Evolutionary conservation across 23 tunicate genomes (phyloP), one percentile per base, ranked within the genome.

Genomic region (Styela clava): DNA sequence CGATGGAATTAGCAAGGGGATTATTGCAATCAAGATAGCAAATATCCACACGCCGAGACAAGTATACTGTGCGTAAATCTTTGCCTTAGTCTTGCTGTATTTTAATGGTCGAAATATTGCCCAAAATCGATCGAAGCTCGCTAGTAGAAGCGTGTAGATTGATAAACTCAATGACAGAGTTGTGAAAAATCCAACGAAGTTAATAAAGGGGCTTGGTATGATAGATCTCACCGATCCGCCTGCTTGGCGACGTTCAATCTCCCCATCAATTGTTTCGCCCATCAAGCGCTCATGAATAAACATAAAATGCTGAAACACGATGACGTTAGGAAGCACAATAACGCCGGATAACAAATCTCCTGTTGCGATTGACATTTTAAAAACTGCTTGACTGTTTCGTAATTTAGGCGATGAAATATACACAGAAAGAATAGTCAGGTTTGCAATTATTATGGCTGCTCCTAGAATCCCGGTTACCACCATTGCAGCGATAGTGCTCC

Each of bases 141-240:
- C 90, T 25, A 74, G 68, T 28, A 73, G 52, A 51, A 86, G 52
- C 35, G 81, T 86, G 67, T 79, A 86, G 0, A 80, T 73, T 21
- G 90, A 86, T 19, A 81, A 79, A 22, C 62, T 30, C 18, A 86
- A 3, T 24, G 90, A 79, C 2, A 81, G 28, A 24, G 79, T 68
- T 63, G 90, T 86, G 36, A 86, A 62, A 73, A 86, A 86, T 1
- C 90, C 90, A 20, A 82, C 81, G 63, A 73, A 70, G 70, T 88
- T 74, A 19, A 74, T 19, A 61, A 83, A 84, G 30, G 33, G 16
- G 1, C 7, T 35, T 18, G 85, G 70, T 34, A 88, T 65, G 16
- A 28, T 16, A 26, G 71, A 65, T 16, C 71, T 7, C 9, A 28
- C 71, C 30, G 31, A 26, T 65, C 71, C 71, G 16, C 71, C 71